Conservation (phyloP, 2,113 vertebrate species). For the Alces alces region DNA sequence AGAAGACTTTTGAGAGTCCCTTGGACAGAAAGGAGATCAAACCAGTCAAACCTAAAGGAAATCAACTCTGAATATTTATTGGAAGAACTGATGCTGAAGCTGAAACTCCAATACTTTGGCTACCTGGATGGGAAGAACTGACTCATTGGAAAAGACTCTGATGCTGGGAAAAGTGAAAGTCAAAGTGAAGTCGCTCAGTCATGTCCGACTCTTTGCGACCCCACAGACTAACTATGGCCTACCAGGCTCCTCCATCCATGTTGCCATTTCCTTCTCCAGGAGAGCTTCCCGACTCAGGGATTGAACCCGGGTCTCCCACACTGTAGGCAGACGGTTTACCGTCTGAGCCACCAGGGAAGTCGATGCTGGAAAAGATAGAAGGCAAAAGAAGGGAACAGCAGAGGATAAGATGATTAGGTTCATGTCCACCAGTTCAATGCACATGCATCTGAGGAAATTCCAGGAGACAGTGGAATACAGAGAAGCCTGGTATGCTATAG, state of each 20-base stretch:
- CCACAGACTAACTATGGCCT: no score
- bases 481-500: background rate
- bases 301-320: no score
- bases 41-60: background rate
- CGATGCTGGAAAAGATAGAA: background rate
- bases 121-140: background rate
- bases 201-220: no score
- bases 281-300: no score
- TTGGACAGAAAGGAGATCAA: background rate
- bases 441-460: background rate
- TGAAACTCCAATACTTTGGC: background rate
- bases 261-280: no score
- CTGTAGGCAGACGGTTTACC: no score
- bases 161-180: background rate
- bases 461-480: background rate
- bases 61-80: background rate
- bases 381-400: background rate
- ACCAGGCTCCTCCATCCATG: no score
- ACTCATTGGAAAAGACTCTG: background rate
- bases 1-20: background rate
- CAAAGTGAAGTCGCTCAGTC: no score
- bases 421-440: background rate
- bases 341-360: no score
- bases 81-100: background rate
- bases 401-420: background rate